Percentiles rank a stretch among this genome's conserved stretches.
phyloP scores from a whole-genome alignment of 2,888 invertebrate genomes.

The Macropis europaea region DNA sequence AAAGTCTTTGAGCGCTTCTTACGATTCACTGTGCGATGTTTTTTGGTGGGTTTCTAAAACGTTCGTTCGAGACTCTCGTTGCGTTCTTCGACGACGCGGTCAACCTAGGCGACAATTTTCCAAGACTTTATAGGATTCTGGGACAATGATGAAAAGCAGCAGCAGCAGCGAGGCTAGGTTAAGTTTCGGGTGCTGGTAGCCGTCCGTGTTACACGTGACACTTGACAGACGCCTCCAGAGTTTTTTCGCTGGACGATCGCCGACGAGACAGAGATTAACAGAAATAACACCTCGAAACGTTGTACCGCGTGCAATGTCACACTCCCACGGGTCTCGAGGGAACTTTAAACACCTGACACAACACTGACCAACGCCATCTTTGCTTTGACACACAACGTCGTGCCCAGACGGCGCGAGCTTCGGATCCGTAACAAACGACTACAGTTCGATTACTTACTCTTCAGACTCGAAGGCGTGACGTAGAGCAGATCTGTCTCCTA shows the following conservation, averaged over 20 bases:
- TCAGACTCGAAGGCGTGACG: constrained; percentile 22
- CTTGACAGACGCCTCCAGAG: constrained; percentile 26
- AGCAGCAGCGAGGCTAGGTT: constrained; percentile 59
- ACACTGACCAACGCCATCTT: constrained; percentile 71
- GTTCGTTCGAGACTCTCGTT: background rate
- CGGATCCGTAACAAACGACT: no score
- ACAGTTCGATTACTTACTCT: no score
- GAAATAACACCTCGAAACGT: constrained; percentile 15
- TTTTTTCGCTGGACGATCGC: constrained; percentile 6
- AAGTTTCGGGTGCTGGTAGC: constrained; percentile 46
- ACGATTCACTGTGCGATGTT: no score
- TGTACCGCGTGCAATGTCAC: constrained; percentile 38
- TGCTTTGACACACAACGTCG: constrained; percentile 56
- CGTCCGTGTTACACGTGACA: constrained; percentile 52
- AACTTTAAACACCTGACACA: constrained; percentile 68
- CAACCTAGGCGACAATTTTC: background rate
- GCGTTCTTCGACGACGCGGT: background rate
- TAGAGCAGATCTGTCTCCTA: no score
- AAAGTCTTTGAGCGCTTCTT: background rate
- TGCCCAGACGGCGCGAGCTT: background rate
- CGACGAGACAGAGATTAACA: background rate
- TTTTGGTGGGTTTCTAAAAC: no score
- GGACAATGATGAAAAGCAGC: constrained; percentile 43
- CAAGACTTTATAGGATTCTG: constrained; percentile 4
- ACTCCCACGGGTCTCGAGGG: constrained; percentile 44